Percentiles rank a stretch among this genome's conserved stretches.
These are phyloP conservation scores for Dromaius novaehollandiae DNA, from an alignment of 2,113 vertebrate species.

Conservation along the genomic window DNA sequence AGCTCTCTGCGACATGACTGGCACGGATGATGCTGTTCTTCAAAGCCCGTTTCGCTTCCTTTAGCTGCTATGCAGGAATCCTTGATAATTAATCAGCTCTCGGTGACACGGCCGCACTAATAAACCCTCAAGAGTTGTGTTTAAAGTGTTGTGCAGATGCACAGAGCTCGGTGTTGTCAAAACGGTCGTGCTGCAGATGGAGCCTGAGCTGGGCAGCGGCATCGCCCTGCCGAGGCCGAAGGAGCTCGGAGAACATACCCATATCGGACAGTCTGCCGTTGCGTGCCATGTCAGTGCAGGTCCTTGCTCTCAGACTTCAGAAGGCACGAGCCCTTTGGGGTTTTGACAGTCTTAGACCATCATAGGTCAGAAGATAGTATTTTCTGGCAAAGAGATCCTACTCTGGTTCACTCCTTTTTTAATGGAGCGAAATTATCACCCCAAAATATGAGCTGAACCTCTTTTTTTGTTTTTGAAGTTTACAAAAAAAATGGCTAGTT, in stretches of 20 bases:
- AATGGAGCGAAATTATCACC: neutral
- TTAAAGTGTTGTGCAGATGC: neutral
- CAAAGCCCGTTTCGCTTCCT: neutral
- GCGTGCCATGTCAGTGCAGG: neutral
- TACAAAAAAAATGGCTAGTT: neutral
- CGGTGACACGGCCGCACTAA: neutral
- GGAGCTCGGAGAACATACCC: fast-evolving
- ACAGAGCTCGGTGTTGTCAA: fast-evolving
- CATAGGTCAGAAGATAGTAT: neutral
- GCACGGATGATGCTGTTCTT: neutral
- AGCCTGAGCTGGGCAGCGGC: neutral
- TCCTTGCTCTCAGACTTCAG: neutral
- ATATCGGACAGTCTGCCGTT: neutral
- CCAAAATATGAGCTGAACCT: neutral
- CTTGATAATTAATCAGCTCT: slow-evolving; percentile 25
- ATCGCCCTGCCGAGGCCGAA: fast-evolving
- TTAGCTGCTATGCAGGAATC: neutral
- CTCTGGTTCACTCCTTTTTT: neutral
- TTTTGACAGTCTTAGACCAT: neutral
- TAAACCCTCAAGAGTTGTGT: neutral
- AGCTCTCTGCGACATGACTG: neutral
- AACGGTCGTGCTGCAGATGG: fast-evolving
- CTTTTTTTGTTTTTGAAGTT: neutral
- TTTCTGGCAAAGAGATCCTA: neutral
- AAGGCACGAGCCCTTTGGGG: neutral